These are phyloP conservation scores for Acronicta leporina DNA, from an alignment of 2,888 invertebrate genomes.

Conservation along the genomic window DNA sequence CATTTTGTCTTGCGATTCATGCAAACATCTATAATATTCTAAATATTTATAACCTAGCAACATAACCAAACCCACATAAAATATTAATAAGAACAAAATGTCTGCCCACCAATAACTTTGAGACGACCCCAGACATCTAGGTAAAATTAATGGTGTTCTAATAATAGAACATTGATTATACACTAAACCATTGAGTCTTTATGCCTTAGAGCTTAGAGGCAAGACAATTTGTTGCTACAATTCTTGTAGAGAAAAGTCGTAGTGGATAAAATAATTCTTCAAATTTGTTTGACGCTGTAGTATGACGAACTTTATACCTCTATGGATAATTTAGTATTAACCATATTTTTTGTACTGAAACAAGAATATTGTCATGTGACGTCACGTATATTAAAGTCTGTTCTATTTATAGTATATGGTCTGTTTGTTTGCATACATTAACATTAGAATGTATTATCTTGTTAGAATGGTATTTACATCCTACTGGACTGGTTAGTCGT, in stretches of 20 bases:
- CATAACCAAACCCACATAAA: neutral
- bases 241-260: neutral
- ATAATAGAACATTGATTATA: conserved; percentile 36
- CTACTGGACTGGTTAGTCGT: conserved; percentile 1
- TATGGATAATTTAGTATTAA: conserved; percentile 31
- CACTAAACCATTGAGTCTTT: conserved; percentile 6
- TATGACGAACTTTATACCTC: neutral
- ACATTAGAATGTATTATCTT: conserved; percentile 17
- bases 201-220: neutral
- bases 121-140: conserved; percentile 30
- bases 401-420: conserved; percentile 26
- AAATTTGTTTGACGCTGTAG: neutral
- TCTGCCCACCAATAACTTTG: conserved; percentile 12
- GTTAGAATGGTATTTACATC: conserved; percentile 3
- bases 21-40: no score
- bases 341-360: conserved; percentile 15
- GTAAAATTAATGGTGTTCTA: conserved; percentile 31
- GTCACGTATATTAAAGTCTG: conserved; percentile 4
- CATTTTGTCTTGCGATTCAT: no score
- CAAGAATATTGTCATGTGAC: conserved; percentile 14
- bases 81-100: neutral
- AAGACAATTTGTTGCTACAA: neutral
- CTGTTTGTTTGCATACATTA: conserved; percentile 20
- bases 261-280: no score
- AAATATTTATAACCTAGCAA: conserved; percentile 4